phyloP scores from a whole-genome alignment of 2,888 invertebrate genomes.

The Eupsilia transversa region DNA sequence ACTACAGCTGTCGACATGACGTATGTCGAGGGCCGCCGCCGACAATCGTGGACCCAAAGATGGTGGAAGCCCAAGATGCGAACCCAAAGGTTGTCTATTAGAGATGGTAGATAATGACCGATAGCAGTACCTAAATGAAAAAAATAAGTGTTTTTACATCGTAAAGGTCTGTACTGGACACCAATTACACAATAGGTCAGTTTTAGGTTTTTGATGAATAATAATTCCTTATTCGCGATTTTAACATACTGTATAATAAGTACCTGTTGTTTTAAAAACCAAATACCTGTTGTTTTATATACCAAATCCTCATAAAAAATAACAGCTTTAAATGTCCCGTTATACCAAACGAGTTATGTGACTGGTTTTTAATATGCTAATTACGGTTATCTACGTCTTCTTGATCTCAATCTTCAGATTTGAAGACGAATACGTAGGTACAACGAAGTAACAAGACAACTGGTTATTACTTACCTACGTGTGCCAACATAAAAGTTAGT shows the following conservation, averaged over 20 bases:
- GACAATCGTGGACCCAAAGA: not conserved
- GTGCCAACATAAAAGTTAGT: not conserved
- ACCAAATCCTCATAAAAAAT: not conserved
- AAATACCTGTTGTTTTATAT: not conserved
- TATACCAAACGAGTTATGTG: conserved; percentile 38
- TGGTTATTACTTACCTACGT: not conserved
- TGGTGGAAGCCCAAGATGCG: not conserved
- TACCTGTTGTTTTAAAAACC: not conserved
- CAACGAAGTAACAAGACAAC: not conserved
- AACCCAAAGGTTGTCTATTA: not conserved
- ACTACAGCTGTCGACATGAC: too few species aligned
- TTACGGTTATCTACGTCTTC: conserved; percentile 4
- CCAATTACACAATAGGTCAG: not conserved
- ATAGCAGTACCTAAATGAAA: not conserved
- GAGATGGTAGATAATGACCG: not conserved
- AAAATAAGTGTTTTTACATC: not conserved
- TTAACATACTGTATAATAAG: not conserved
- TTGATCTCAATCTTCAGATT: conserved; percentile 2
- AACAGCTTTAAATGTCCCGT: conserved; percentile 43
- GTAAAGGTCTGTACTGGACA: not conserved
- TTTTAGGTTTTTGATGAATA: not conserved
- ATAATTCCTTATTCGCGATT: not conserved
- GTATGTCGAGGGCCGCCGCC: too few species aligned
- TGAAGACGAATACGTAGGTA: not conserved
- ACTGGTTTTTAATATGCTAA: conserved; percentile 31